Conservation (phyloP, 37 sponge, comb jelly and placozoan genomes). For the Axinella damicornis region DNA sequence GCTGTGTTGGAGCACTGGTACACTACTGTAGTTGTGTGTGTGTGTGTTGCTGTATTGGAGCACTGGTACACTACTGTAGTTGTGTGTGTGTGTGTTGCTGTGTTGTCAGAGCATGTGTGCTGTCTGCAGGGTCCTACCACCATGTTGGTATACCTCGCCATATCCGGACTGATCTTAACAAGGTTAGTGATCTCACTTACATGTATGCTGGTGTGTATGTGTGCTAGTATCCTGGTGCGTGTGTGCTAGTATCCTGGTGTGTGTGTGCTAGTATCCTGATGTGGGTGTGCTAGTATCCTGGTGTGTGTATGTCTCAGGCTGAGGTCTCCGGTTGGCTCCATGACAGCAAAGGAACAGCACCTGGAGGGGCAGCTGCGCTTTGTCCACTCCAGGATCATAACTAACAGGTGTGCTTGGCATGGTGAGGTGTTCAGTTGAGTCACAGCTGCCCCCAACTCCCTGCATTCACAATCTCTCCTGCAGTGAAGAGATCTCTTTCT, state of each 20-base stretch:
- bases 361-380: constrained; percentile 91
- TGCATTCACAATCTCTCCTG: too few relatives aligned
- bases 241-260: too few relatives aligned
- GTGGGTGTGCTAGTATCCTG: not conserved
- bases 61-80: not conserved
- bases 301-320: constrained; percentile 38
- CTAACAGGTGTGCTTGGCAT: constrained; percentile 86
- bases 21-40: not conserved
- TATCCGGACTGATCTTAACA: constrained; percentile 85
- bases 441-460: too few relatives aligned
- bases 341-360: constrained; percentile 93
- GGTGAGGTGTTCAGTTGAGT: too few relatives aligned
- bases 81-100: not conserved
- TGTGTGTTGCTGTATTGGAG: constrained; percentile 38
- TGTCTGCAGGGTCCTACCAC: constrained; percentile 67
- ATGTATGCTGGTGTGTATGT: too few relatives aligned
- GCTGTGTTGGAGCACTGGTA: constrained; percentile 26
- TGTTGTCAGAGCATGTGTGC: not conserved
- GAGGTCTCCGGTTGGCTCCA: constrained; percentile 82
- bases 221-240: too few relatives aligned
- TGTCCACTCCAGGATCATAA: constrained; percentile 92
- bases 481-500: constrained; percentile 97
- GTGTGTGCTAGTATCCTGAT: too few relatives aligned
- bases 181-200: constrained; percentile 64
- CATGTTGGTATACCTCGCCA: constrained; percentile 82